These are phyloP conservation scores for Scelioninae gen. 2 DNA, from an alignment of 2,888 invertebrate species.

Conservation along the genomic window DNA sequence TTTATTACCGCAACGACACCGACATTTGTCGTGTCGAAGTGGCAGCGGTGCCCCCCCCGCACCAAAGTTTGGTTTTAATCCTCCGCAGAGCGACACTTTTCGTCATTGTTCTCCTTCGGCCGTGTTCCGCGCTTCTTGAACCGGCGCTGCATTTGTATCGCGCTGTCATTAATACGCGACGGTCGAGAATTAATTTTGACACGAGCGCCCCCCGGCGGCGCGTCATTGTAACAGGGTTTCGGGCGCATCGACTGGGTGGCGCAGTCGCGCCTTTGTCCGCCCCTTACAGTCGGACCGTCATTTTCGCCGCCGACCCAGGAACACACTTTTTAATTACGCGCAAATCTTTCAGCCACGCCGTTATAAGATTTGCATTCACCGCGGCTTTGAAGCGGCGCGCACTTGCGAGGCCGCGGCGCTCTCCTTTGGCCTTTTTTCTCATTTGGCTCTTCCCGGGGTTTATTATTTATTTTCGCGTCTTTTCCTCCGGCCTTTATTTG, in stretches of 20 bases:
- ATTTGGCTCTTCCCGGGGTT: slow-evolving; percentile 30
- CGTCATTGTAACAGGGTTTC: slow-evolving; percentile 35
- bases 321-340: slow-evolving; percentile 47
- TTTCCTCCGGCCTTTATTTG: slow-evolving; percentile 41
- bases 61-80: not conserved
- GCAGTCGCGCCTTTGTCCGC: slow-evolving; percentile 14
- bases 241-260: slow-evolving; percentile 7
- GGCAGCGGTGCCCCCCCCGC: too few species aligned
- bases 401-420: slow-evolving; percentile 1
- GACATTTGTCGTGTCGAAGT: too few species aligned
- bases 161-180: slow-evolving; percentile 46
- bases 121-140: too few species aligned
- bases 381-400: slow-evolving; percentile 32
- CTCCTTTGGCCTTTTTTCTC: slow-evolving; percentile 25
- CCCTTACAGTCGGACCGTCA: slow-evolving; percentile 25
- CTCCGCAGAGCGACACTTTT: not conserved
- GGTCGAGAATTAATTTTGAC: slow-evolving; percentile 58
- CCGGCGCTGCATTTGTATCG: slow-evolving; percentile 46
- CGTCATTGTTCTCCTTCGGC: too few species aligned
- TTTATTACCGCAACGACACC: too few species aligned
- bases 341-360: slow-evolving; percentile 27
- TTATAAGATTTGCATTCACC: slow-evolving; percentile 33
- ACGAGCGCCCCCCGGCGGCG: slow-evolving; percentile 43
- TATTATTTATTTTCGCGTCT: slow-evolving; percentile 48
- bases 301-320: slow-evolving; percentile 23